Percentiles rank a stretch among this genome's conserved stretches.
These are phyloP conservation scores for Dolichopus griseipennis DNA, from an alignment of 2,888 invertebrate genomes.

Conservation along the genomic window DNA sequence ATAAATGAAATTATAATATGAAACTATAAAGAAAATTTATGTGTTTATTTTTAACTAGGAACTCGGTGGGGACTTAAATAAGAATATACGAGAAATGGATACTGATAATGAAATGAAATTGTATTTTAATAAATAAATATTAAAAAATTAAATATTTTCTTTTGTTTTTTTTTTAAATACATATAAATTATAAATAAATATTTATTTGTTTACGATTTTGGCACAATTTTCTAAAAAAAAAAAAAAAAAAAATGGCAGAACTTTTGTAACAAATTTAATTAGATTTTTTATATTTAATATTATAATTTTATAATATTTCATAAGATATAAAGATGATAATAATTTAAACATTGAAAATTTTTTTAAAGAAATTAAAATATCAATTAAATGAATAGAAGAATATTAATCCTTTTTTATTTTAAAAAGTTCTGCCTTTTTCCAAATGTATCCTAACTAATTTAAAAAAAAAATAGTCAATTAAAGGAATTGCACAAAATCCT, in stretches of 20 bases:
- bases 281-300: no score
- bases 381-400: no score
- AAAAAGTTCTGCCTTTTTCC: no score
- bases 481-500: background rate
- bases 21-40: no score
- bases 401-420: no score
- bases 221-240: background rate
- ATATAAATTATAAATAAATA: background rate
- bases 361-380: no score
- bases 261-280: background rate
- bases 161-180: background rate
- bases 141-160: background rate
- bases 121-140: background rate
- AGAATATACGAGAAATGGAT: background rate
- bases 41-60: background rate
- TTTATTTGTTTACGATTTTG: background rate
- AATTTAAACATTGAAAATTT: background rate
- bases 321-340: no score
- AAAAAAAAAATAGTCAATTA: no score
- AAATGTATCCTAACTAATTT: no score
- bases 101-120: background rate
- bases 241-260: background rate
- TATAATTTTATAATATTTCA: background rate
- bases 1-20: no score
- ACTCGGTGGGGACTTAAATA: background rate